Base-by-base conservation (phyloP, 2,797 vertebrate genomes). In the Pseudochaenichthys georgianus region DNA sequence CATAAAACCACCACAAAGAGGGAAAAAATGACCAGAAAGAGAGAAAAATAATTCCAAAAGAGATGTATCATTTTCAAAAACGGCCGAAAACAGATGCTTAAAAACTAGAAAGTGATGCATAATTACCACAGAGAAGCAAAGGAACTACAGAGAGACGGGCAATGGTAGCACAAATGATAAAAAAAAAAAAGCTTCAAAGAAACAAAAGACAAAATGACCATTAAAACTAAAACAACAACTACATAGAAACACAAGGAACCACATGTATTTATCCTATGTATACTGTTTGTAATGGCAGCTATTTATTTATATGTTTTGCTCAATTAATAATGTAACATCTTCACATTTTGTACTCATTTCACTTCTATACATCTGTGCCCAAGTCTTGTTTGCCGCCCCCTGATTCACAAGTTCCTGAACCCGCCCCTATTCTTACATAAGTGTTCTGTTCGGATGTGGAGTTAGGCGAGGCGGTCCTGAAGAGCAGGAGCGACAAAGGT, bases 401-500 rank as follows among this genome's bases (percentile, higher is more conserved):
- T 9, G 34, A 38, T 38, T 46, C 15, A 46, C 48, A 64, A 62
- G 52, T 62, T 77, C 58, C 19, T 51, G 11, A 48, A 60, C 55
- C 66, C 13, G 2, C 13, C 46, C 43, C 52, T 13, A 38, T 0
- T 46, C 64, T 91, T 93, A 81, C 71, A 64, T 86, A 91, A 92
- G 69, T 62, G 78, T 80, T 59, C 79, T 53, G 53, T 13, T 60
- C 19, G 54, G 51, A 72, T 43, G 52, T 46, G 12, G 21, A 13
- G 46, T 75, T 68, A 34, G 63, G 52, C 31, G 2, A 23, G 19
- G 53, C 45, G n/a, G 55, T 69, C 70, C 78, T 53, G 67, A 78
- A 64, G 75, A 74, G 52, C 57, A 43, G n/a, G 55, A 60, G 62
- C 41, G 23, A 58, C 83, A 73, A 67, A 11, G 45, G 9, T 70